These are phyloP conservation scores for Hesperophylax magnus DNA, from an alignment of 1,140 invertebrate species.

Conservation along the genomic window DNA sequence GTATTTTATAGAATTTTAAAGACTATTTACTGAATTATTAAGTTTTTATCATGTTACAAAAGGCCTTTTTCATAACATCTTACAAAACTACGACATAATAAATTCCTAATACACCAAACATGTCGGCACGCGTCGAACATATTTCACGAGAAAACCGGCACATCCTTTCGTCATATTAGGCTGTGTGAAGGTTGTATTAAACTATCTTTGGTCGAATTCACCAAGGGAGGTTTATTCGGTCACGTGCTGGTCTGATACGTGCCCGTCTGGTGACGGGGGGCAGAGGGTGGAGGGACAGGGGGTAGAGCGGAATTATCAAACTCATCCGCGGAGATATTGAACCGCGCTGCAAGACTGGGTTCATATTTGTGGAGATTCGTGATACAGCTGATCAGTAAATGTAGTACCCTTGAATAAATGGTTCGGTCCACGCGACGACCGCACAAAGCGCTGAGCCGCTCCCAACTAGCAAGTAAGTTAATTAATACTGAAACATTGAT, in stretches of 20 bases:
- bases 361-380: background rate
- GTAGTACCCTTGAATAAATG: too few relatives aligned
- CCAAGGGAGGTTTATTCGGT: constrained; percentile 17
- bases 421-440: too few relatives aligned
- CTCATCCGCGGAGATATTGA: background rate
- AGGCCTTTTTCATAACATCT: too few relatives aligned
- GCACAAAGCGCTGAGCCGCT: too few relatives aligned
- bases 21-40: too few relatives aligned
- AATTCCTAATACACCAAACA: background rate
- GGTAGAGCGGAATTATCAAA: background rate
- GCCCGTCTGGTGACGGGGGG: constrained; percentile 15
- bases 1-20: too few relatives aligned
- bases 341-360: too few relatives aligned
- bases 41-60: too few relatives aligned
- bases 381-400: constrained; percentile 15
- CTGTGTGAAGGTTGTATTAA: constrained; percentile 23
- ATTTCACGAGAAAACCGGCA: constrained; percentile 7
- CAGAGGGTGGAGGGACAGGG: background rate
- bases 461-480: too few relatives aligned
- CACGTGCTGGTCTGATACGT: constrained; percentile 21
- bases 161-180: constrained; percentile 5
- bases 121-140: background rate
- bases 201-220: constrained; percentile 21
- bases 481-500: too few relatives aligned
- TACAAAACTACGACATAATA: too few relatives aligned